A percentile compares a stretch with the other conserved stretches of the same genome.
These are phyloP conservation scores for Poecilia velifera DNA, from an alignment of 2,797 vertebrate genomes.

Conservation along the genomic window DNA sequence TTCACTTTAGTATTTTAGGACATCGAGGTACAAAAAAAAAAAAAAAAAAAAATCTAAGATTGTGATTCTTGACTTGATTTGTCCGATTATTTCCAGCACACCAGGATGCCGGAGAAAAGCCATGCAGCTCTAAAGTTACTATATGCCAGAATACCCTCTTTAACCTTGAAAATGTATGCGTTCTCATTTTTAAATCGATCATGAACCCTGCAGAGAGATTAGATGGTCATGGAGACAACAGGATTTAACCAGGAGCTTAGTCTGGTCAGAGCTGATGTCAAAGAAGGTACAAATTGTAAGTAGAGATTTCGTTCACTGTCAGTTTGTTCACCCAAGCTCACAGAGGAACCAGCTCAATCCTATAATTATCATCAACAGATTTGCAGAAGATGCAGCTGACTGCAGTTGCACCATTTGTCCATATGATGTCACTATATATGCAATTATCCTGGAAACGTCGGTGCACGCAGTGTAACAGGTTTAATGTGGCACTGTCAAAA, in stretches of 20 bases:
- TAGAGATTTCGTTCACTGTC: conserved; percentile 14
- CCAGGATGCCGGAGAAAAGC: neutral
- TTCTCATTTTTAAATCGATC: neutral
- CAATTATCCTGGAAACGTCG: conserved; percentile 14
- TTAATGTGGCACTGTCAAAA: neutral
- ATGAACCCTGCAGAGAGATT: conserved; percentile 24
- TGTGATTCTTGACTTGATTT: neutral
- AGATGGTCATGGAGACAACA: conserved; percentile 58
- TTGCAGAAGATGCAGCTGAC: neutral
- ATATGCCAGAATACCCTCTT: neutral
- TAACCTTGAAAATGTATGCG: neutral
- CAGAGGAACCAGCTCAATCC: neutral
- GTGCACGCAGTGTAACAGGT: neutral
- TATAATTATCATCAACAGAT: neutral
- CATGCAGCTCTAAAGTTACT: neutral
- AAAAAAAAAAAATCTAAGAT: neutral
- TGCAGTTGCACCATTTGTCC: conserved; percentile 69
- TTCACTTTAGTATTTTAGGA: neutral
- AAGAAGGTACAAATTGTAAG: conserved; percentile 20
- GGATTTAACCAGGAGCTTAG: conserved; percentile 62
- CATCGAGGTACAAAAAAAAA: neutral
- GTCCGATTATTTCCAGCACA: neutral
- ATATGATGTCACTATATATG: conserved; percentile 72
- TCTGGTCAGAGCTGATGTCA: conserved; percentile 34
- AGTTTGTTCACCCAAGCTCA: neutral